Evolutionary conservation across 2,888 invertebrate genomes (phyloP).

Genomic region (Acleris emargana): DNA sequence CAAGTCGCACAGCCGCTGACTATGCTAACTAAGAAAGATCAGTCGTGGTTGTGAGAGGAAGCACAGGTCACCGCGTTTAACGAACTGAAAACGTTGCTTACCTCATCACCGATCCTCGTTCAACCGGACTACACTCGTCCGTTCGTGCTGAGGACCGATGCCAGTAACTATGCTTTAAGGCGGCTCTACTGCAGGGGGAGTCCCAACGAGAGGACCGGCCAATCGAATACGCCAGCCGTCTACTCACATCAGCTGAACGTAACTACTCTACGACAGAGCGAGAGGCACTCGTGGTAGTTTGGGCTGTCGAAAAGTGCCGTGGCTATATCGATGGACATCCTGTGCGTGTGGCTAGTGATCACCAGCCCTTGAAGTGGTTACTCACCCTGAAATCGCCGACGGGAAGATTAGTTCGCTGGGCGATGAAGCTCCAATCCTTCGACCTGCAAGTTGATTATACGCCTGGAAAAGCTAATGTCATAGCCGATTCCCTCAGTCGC

Average conservation of each 20-base stretch:
- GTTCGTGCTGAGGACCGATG: background rate
- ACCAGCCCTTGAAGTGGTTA: background rate
- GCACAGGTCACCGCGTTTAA: conserved; percentile 41
- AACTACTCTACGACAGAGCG: too few relatives aligned
- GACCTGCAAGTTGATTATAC: conserved; percentile 3
- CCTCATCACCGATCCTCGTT: conserved; percentile 42
- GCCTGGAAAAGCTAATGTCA: background rate
- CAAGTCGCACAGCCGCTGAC: conserved; percentile 48
- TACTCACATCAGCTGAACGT: too few relatives aligned
- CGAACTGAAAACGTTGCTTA: conserved; percentile 38
- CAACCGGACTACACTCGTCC: conserved; percentile 41
- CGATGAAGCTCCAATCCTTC: too few relatives aligned
- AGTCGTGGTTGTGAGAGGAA: conserved; percentile 45
- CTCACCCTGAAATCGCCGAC: conserved; percentile 1
- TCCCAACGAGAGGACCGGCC: conserved; percentile 40
- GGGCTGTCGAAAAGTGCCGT: too few relatives aligned
- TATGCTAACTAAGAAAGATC: conserved; percentile 45
- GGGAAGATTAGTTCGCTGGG: conserved; percentile 2
- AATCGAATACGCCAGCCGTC: too few relatives aligned
- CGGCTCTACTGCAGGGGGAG: conserved; percentile 46
- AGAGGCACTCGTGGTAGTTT: too few relatives aligned
- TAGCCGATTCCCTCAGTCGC: background rate
- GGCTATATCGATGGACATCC: too few relatives aligned
- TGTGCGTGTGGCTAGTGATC: too few relatives aligned
- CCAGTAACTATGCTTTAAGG: conserved; percentile 43